phyloP scores from a whole-genome alignment of 2,888 invertebrate genomes.

The Tenthredo notha region DNA sequence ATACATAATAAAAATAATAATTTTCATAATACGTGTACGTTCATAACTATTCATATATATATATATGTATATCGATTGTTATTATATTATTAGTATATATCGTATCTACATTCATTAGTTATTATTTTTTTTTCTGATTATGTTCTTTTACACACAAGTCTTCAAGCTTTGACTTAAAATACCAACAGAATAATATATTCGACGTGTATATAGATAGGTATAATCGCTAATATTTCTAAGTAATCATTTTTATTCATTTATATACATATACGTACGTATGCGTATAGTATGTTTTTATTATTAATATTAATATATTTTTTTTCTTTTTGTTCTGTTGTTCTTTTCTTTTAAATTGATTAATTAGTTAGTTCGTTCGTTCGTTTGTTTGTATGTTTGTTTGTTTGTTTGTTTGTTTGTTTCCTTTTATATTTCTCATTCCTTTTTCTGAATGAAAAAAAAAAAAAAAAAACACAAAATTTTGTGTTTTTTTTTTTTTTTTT shows the following conservation, averaged over 20 bases:
- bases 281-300: background rate
- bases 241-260: background rate
- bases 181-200: conserved; percentile 2
- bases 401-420: background rate
- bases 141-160: background rate
- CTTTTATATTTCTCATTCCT: background rate
- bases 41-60: background rate
- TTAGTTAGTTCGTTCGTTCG: background rate
- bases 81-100: conserved; percentile 3
- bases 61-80: background rate
- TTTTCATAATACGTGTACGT: background rate
- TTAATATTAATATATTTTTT: background rate
- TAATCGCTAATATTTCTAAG: background rate
- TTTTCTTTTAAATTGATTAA: background rate
- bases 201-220: background rate
- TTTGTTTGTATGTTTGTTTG: background rate
- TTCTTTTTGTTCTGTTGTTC: background rate
- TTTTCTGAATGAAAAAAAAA: background rate
- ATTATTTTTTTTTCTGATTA: background rate
- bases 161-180: background rate
- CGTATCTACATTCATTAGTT: background rate
- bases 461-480: background rate
- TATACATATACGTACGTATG: background rate
- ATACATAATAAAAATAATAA: conserved; percentile 11
- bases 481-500: background rate